Base-by-base conservation (phyloP, 2,797 vertebrate species). In the Zenarchopterus dispar region DNA sequence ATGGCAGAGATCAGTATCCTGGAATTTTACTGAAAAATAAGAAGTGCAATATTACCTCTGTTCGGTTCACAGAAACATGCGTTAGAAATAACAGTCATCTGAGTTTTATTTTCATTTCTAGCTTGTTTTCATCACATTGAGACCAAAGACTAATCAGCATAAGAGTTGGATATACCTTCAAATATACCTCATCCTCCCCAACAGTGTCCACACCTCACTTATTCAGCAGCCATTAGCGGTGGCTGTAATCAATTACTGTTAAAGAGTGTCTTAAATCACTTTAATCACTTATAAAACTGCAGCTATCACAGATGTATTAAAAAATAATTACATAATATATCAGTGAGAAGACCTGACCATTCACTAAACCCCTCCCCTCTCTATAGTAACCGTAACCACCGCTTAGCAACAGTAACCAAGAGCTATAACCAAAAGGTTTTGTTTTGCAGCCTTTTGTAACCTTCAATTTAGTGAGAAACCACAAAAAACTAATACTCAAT, bases 61-160 rank as follows among this genome's bases (percentile, higher is more conserved):
- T 77, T 77, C 62, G 67, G 58, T 73, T 71, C 62, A 60, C 46
- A 67, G 69, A 78, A 78, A 77, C 59, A 16, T 1, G 52, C 44
- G 5, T 21, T 18, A 46, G 22, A 46, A 22, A 50, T 57, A 8
- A 60, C 21, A 63, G 50, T 65, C 42, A 74, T 58, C 56, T 48
- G 31, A 46, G 54, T 60, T 45, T 52, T 56, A 2, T 66, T 41
- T 64, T 66, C 28, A 59, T 55, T 65, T n/a, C 39, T 63, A 58
- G 21, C 11, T 61, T 31, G 41, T 72, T 57, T 15, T 51, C 74
- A 66, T 81, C 56, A 63, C 87, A 88, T 84, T 69, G 62, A 90
- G 62, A 91, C 91, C 91, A 92, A 91, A 92, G 90, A 91, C 64
- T 67, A 75, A 82, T 82, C 45, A 68, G 48, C 28, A 67, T 80